These are phyloP conservation scores for Epinotia bilunana DNA, from an alignment of 2,888 invertebrate genomes.

Conservation along the genomic window DNA sequence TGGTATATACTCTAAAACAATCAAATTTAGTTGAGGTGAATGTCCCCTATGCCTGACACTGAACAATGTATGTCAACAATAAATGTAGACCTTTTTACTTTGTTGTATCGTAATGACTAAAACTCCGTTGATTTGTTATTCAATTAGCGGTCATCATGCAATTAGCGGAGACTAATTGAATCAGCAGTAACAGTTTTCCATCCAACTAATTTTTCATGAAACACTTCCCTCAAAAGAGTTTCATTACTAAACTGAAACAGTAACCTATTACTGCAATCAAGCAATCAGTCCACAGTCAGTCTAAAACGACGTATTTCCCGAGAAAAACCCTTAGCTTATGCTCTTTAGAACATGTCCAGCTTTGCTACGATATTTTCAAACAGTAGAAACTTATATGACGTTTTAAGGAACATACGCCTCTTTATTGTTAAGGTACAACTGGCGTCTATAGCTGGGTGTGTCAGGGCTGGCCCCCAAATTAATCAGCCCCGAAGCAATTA, in stretches of 20 bases:
- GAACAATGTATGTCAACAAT: too few species aligned
- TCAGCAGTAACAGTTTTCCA: not conserved
- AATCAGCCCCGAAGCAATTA: slow-evolving; percentile 38
- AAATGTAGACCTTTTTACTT: not conserved
- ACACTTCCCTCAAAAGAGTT: not conserved
- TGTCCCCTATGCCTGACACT: too few species aligned
- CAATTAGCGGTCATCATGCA: too few species aligned
- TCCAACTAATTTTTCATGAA: not conserved
- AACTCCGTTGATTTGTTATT: too few species aligned
- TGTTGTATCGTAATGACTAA: not conserved
- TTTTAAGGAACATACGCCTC: not conserved
- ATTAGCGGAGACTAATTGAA: not conserved
- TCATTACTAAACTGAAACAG: slow-evolving; percentile 28
- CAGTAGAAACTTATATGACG: not conserved
- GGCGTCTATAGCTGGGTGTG: slow-evolving; percentile 19
- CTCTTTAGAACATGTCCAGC: not conserved
- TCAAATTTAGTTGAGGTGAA: not conserved
- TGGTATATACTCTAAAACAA: not conserved
- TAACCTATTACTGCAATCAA: slow-evolving; percentile 22
- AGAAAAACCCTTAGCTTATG: not conserved
- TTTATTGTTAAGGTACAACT: not conserved
- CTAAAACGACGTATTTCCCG: not conserved
- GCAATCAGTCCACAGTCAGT: not conserved
- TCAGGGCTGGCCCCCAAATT: slow-evolving; percentile 33
- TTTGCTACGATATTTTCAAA: not conserved